Conservation (phyloP, 2,888 invertebrate species). For the Papilio demoleus region DNA sequence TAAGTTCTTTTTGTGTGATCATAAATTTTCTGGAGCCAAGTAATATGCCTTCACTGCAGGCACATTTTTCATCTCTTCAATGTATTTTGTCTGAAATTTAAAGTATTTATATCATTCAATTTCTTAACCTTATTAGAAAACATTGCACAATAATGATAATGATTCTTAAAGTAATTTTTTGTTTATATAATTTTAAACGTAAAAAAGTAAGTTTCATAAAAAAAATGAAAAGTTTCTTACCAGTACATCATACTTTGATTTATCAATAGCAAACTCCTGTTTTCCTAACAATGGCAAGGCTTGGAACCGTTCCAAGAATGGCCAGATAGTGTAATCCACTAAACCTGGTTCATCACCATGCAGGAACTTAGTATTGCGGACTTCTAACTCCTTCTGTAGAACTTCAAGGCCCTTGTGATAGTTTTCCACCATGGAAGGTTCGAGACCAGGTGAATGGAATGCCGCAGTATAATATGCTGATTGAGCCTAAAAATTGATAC, state of each 20-base stretch:
- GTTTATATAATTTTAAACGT: too few relatives aligned
- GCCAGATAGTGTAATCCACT: conserved; percentile 93
- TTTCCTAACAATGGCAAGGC: conserved; percentile 84
- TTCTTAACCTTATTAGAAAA: too few relatives aligned
- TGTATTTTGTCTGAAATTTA: conserved; percentile 81
- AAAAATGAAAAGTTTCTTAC: conserved; percentile 67
- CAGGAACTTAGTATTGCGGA: conserved; percentile 86
- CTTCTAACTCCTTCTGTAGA: conserved; percentile 86
- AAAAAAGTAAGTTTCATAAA: too few relatives aligned
- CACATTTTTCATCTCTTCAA: conserved; percentile 87
- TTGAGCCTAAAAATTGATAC: conserved; percentile 73
- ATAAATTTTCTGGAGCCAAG: conserved; percentile 86
- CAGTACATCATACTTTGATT: conserved; percentile 85
- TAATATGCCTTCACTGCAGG: conserved; percentile 87
- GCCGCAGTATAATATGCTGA: conserved; percentile 82
- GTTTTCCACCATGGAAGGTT: conserved; percentile 73
- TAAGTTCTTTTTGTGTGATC: too few relatives aligned
- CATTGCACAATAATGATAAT: too few relatives aligned
- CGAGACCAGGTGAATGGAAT: conserved; percentile 65
- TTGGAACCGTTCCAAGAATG: conserved; percentile 88
- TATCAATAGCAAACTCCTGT: conserved; percentile 85
- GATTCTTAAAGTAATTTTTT: too few relatives aligned
- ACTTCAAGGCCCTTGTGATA: conserved; percentile 83
- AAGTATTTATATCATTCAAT: too few relatives aligned
- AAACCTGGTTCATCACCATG: conserved; percentile 88